Percentiles rank a stretch among this genome's conserved stretches.
These are phyloP conservation scores for Daktulosphaira vitifoliae DNA, from an alignment of 1,140 invertebrate species.

Conservation along the genomic window DNA sequence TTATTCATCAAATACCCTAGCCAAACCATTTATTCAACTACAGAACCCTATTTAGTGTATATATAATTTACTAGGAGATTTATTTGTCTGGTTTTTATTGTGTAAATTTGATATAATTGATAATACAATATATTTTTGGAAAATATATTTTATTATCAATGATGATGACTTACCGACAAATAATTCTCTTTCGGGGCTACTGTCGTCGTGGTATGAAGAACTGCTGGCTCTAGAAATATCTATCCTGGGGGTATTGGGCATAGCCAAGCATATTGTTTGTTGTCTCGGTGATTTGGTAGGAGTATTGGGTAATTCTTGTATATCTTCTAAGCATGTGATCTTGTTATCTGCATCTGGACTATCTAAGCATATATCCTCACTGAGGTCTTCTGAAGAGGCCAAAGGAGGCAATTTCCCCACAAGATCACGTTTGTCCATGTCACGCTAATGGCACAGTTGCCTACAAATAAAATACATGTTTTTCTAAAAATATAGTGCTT, in stretches of 20 bases:
- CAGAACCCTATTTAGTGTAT: too few relatives aligned
- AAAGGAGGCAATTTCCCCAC: constrained; percentile 70
- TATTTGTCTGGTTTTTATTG: too few relatives aligned
- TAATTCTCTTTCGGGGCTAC: constrained; percentile 67
- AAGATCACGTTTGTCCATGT: constrained; percentile 33
- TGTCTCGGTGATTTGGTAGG: constrained; percentile 39
- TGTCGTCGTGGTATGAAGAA: constrained; percentile 73
- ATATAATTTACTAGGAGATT: too few relatives aligned
- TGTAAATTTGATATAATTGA: too few relatives aligned
- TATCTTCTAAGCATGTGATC: constrained; percentile 53
- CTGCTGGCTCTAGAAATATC: constrained; percentile 78
- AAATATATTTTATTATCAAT: too few relatives aligned
- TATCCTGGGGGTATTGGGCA: constrained; percentile 56
- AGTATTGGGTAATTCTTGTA: constrained; percentile 51
- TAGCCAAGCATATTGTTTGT: constrained; percentile 37
- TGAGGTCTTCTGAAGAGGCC: constrained; percentile 83
- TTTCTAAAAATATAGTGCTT: too few relatives aligned
- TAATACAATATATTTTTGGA: too few relatives aligned
- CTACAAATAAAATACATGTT: not conserved
- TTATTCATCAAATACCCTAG: too few relatives aligned
- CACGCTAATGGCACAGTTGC: constrained; percentile 19
- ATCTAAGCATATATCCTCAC: constrained; percentile 57
- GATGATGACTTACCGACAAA: constrained; percentile 47
- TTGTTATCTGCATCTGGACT: constrained; percentile 50
- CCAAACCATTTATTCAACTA: too few relatives aligned